These are phyloP conservation scores for Amblyjoppa proteus DNA, from an alignment of 2,888 invertebrate genomes.

Conservation along the genomic window DNA sequence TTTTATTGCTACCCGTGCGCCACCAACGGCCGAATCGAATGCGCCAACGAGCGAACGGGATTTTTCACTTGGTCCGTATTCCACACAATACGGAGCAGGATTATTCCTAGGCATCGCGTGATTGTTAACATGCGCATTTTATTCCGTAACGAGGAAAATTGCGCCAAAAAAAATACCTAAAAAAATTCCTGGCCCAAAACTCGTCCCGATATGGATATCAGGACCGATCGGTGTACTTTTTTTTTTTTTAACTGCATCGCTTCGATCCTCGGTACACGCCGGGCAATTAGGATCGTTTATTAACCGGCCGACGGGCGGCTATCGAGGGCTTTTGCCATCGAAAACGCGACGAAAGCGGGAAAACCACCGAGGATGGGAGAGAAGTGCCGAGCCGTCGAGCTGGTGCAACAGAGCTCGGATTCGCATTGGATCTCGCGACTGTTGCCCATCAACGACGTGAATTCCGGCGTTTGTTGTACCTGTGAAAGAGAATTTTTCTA, in stretches of 20 bases:
- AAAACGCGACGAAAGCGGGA: not conserved
- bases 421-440: conserved; percentile 7
- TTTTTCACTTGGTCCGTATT: not conserved
- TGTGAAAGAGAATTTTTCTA: not conserved
- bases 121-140: conserved; percentile 6
- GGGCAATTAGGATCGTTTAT: conserved; percentile 30
- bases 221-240: conserved; percentile 6
- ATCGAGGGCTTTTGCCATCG: conserved; percentile 2
- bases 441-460: not conserved
- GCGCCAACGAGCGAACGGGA: not conserved
- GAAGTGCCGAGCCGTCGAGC: not conserved
- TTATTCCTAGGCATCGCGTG: not conserved
- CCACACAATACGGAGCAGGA: not conserved
- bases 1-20: not conserved
- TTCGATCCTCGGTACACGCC: not conserved
- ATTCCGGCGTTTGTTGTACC: not conserved
- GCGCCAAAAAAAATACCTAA: not conserved
- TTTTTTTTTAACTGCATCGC: not conserved
- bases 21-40: not conserved
- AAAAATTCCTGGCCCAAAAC: not conserved
- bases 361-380: not conserved
- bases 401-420: not conserved
- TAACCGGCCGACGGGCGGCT: not conserved
- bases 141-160: not conserved
- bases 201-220: conserved; percentile 18